Percentiles rank a stretch among this genome's conserved stretches.
Evolutionary conservation across 2,888 invertebrate genomes (phyloP).

Genomic region (Theodoxus fluviatilis): DNA sequence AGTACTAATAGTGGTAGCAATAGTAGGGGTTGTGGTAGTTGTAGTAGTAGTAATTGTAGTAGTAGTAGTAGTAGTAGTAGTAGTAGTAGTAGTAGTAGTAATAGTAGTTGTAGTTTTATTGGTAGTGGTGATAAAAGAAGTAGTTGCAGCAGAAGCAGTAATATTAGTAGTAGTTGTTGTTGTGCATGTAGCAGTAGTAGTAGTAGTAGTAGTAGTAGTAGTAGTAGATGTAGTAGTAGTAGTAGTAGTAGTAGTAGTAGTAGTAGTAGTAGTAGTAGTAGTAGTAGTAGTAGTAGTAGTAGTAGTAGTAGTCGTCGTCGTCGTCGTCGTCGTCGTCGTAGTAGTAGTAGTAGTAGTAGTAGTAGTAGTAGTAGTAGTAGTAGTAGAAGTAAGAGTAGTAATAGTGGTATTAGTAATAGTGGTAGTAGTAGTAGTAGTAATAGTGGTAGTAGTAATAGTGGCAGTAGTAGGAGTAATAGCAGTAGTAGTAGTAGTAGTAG

Average conservation of each 20-base stretch:
- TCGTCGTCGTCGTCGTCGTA: conserved; percentile 24
- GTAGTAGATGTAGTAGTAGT: conserved; percentile 14
- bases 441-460: conserved; percentile 27
- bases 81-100: conserved; percentile 22
- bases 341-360: conserved; percentile 26
- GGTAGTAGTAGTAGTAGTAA: conserved; percentile 32
- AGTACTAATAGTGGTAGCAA: neutral
- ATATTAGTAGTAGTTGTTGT: conserved; percentile 24
- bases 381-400: conserved; percentile 34
- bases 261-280: conserved; percentile 19
- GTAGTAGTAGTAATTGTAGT: conserved; percentile 3
- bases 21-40: neutral
- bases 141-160: conserved; percentile 21
- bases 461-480: conserved; percentile 26
- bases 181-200: conserved; percentile 22
- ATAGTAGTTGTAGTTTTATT: conserved; percentile 25
- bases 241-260: conserved; percentile 19
- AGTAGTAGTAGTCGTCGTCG: conserved; percentile 26
- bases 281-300: conserved; percentile 25
- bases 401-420: conserved; percentile 30
- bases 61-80: conserved; percentile 16
- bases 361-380: conserved; percentile 33
- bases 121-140: conserved; percentile 20
- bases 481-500: conserved; percentile 27
- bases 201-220: conserved; percentile 23